Evolutionary conservation across 2,113 vertebrate species (phyloP).

Genomic region (Austrofundulus limnaeus): DNA sequence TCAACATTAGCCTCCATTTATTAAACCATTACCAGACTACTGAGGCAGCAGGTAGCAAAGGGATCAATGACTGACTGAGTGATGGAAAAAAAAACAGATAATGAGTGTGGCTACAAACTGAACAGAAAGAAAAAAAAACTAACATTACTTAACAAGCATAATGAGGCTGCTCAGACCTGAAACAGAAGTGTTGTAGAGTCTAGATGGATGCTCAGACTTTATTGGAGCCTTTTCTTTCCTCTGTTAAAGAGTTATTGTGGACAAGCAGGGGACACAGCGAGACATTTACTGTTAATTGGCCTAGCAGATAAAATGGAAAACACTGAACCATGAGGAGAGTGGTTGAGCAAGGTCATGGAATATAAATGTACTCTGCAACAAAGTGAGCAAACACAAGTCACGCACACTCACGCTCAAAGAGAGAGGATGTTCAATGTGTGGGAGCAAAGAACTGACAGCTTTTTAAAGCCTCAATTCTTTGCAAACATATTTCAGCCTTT

Average conservation of each 20-base stretch:
- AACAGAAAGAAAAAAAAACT: background rate
- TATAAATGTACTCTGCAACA: slow-evolving; percentile 20
- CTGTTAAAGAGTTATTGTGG: slow-evolving; percentile 30
- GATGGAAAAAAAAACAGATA: slow-evolving; percentile 8
- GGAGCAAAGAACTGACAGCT: background rate
- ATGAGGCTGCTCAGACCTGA: background rate
- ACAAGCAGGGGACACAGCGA: slow-evolving; percentile 25
- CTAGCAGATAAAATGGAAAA: slow-evolving; percentile 31
- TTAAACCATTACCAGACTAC: slow-evolving; percentile 23
- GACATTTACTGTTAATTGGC: slow-evolving; percentile 44
- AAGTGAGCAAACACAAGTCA: slow-evolving; percentile 14
- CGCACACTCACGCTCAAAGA: background rate
- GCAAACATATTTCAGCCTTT: background rate
- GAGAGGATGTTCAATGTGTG: background rate
- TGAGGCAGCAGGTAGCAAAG: slow-evolving; percentile 14
- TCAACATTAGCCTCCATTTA: slow-evolving; percentile 5
- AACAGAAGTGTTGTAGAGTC: slow-evolving; percentile 3
- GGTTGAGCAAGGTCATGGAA: slow-evolving; percentile 33
- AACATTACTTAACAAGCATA: background rate
- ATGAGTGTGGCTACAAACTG: background rate
- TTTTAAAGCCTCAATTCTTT: background rate
- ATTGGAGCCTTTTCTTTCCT: slow-evolving; percentile 27
- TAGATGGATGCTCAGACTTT: slow-evolving; percentile 6
- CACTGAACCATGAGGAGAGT: slow-evolving; percentile 37
- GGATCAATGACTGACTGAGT: slow-evolving; percentile 26